Percentiles rank a stretch among this genome's conserved stretches.
Evolutionary conservation across 1,140 invertebrate species (phyloP).

Genomic region (Asobara japonica): DNA sequence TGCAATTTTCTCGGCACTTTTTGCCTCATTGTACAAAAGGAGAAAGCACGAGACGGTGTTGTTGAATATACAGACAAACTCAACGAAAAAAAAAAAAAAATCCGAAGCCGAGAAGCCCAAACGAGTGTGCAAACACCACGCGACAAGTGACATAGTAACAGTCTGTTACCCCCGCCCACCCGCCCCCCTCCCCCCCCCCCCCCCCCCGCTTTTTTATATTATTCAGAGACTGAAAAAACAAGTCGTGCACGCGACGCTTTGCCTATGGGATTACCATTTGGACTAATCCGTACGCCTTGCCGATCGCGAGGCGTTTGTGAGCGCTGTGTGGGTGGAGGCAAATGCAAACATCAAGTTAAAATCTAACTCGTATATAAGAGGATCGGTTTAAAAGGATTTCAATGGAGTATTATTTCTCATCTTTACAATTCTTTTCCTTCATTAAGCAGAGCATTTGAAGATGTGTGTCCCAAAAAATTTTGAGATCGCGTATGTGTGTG

Average conservation of each 20-base stretch:
- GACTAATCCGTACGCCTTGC: constrained; percentile 52
- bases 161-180: constrained; percentile 12
- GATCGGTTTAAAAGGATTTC: constrained; percentile 52
- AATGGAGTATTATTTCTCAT: constrained; percentile 17
- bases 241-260: constrained; percentile 54
- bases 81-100: constrained; percentile 13
- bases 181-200: not conserved
- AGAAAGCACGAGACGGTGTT: not conserved
- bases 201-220: constrained; percentile 2
- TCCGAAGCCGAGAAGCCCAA: constrained; percentile 54
- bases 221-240: constrained; percentile 35
- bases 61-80: not conserved
- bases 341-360: constrained; percentile 57
- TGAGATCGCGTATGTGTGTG: no score
- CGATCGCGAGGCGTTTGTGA: constrained; percentile 18
- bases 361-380: constrained; percentile 43
- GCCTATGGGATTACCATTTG: constrained; percentile 64
- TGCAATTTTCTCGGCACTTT: no score
- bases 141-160: constrained; percentile 55
- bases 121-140: constrained; percentile 61
- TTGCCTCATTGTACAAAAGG: no score
- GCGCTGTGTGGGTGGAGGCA: constrained; percentile 41
- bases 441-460: no score
- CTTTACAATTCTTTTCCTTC: not conserved
- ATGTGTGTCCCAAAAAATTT: no score